phyloP scores from a whole-genome alignment of 2,888 invertebrate genomes.

The Resseliella maxima region DNA sequence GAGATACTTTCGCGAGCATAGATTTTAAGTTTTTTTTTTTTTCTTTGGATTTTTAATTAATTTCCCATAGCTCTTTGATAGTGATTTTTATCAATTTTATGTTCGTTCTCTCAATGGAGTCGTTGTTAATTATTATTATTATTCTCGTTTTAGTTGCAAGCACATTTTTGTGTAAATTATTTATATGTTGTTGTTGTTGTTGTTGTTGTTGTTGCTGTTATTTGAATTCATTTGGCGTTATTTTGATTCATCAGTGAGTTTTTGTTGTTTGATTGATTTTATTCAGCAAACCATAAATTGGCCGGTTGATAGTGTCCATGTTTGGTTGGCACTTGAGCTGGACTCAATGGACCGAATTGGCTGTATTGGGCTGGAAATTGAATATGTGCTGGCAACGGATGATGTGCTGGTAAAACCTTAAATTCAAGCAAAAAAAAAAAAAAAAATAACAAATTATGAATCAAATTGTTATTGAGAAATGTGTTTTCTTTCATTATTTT shows the following conservation, averaged over 20 bases:
- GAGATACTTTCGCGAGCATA: background rate
- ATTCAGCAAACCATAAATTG: conserved; percentile 69
- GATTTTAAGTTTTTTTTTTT: background rate
- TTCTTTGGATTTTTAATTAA: background rate
- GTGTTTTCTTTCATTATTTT: background rate
- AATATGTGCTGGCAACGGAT: conserved; percentile 85
- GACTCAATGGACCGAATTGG: conserved; percentile 68
- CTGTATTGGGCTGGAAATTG: conserved; percentile 78
- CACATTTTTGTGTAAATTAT: background rate
- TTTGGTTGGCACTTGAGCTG: conserved; percentile 68
- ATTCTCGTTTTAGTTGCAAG: background rate
- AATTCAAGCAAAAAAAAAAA: conserved; percentile 55
- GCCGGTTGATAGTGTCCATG: conserved; percentile 67
- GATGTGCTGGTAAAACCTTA: conserved; percentile 77
- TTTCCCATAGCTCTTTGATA: conserved; percentile 18
- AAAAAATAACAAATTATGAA: background rate
- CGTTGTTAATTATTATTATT: conserved; percentile 27
- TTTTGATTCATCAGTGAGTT: background rate
- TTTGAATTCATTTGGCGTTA: background rate
- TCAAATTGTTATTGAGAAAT: conserved; percentile 44
- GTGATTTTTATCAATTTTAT: background rate
- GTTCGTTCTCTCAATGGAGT: background rate
- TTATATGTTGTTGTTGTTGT: background rate
- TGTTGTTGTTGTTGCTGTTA: too few species aligned
- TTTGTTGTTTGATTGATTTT: conserved; percentile 58